These are phyloP conservation scores for Clarias fuscus DNA, from an alignment of 2,797 vertebrate genomes.

Conservation along the genomic window DNA sequence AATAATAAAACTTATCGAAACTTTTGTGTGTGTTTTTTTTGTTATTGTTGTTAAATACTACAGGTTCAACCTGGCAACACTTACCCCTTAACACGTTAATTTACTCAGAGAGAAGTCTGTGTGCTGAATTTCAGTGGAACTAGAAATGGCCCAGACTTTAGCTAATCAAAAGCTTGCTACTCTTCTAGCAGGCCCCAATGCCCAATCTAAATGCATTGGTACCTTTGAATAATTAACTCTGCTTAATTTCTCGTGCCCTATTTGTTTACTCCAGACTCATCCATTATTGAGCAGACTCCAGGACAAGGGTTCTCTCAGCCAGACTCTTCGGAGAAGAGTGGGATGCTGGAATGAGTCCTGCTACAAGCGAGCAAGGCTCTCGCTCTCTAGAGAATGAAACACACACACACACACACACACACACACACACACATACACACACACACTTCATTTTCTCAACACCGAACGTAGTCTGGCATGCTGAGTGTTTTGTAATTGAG, in stretches of 20 bases:
- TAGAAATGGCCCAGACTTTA: neutral
- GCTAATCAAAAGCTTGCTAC: constrained; percentile 31
- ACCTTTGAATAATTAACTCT: constrained; percentile 56
- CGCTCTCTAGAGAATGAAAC: constrained; percentile 26
- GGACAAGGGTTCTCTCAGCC: constrained; percentile 44
- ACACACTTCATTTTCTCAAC: constrained; percentile 31
- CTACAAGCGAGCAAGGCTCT: constrained; percentile 27
- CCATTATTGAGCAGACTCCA: constrained; percentile 55
- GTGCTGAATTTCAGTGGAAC: constrained; percentile 16
- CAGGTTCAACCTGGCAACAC: neutral
- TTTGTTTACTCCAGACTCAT: constrained; percentile 58
- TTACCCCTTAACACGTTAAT: neutral
- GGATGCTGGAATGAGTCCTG: constrained; percentile 38
- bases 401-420: constrained; percentile 13
- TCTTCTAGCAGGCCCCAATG: constrained; percentile 18
- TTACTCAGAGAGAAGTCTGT: neutral
- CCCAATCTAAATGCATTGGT: constrained; percentile 48
- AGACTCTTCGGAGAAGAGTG: constrained; percentile 24
- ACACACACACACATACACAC: neutral
- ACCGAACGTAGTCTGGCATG: neutral
- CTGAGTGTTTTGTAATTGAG: constrained; percentile 15
- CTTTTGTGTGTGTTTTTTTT: too few species aligned
- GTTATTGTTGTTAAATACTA: neutral
- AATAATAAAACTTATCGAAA: too few species aligned
- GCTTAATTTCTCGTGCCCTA: constrained; percentile 56